Percentiles rank a stretch among this genome's conserved stretches.
Conservation (phyloP, 2,797 vertebrate genomes). For the Melanotaenia boesemani region DNA sequence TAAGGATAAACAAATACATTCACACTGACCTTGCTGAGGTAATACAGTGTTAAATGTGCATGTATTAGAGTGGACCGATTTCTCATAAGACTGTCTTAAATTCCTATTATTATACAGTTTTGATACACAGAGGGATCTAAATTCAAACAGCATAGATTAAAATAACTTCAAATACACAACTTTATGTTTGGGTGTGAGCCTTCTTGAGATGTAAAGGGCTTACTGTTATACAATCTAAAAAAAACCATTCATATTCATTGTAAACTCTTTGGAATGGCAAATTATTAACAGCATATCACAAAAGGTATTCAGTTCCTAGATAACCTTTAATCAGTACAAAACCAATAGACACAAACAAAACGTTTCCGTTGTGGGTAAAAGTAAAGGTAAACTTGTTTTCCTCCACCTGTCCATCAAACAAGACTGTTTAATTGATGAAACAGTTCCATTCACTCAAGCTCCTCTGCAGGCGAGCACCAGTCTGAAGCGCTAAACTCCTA, state of each 20-base stretch:
- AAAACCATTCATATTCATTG: not conserved
- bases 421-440: slow-evolving; percentile 63
- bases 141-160: not conserved
- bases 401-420: slow-evolving; percentile 58
- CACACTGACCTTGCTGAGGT: slow-evolving; percentile 31
- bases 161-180: not conserved
- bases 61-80: slow-evolving; percentile 1
- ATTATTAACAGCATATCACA: not conserved
- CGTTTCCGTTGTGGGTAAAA: slow-evolving; percentile 1
- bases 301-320: not conserved
- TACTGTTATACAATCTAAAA: not conserved
- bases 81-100: not conserved
- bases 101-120: not conserved
- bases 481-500: slow-evolving; percentile 47
- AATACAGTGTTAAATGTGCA: not conserved
- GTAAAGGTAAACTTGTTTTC: slow-evolving; percentile 32
- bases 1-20: slow-evolving; percentile 48
- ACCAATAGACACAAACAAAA: not conserved
- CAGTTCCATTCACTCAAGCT: slow-evolving; percentile 53
- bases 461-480: slow-evolving; percentile 62
- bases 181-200: not conserved
- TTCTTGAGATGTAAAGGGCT: not conserved
- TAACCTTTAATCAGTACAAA: slow-evolving; percentile 1
- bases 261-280: not conserved
- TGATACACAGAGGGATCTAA: not conserved